Percentiles rank a stretch among this genome's conserved stretches.
Conservation (phyloP, 2,888 invertebrate species). For the Amphipyra tragopoginis region DNA sequence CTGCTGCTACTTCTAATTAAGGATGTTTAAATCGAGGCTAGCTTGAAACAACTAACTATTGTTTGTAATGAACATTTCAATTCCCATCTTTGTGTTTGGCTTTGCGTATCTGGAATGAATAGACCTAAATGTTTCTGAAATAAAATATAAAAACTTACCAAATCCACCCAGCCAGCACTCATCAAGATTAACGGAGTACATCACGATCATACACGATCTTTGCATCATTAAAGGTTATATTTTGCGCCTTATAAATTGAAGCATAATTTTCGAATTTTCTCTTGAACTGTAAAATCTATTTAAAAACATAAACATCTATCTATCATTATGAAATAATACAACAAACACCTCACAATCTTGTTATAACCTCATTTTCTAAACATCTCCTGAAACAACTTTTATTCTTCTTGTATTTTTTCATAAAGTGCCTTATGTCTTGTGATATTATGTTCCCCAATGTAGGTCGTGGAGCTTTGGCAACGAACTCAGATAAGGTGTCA, state of each 20-base stretch:
- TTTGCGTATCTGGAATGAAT: too few species aligned
- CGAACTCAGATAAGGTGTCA: slow-evolving; percentile 39
- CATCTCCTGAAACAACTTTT: not conserved
- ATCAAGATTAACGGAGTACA: too few species aligned
- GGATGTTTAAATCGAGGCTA: slow-evolving; percentile 11
- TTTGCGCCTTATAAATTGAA: too few species aligned
- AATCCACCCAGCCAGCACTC: not conserved
- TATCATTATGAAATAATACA: not conserved
- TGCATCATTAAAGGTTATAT: too few species aligned
- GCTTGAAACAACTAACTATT: not conserved
- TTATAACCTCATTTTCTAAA: slow-evolving; percentile 6
- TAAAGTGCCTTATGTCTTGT: slow-evolving; percentile 21
- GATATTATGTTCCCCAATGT: slow-evolving; percentile 38
- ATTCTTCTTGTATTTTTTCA: slow-evolving; percentile 19
- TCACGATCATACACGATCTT: too few species aligned
- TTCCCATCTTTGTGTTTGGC: not conserved
- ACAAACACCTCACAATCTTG: not conserved
- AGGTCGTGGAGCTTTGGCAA: slow-evolving; percentile 46
- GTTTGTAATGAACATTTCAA: not conserved
- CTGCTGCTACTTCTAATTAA: slow-evolving; percentile 16
- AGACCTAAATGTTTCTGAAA: too few species aligned
- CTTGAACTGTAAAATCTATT: too few species aligned
- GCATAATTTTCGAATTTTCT: too few species aligned
- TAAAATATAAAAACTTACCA: too few species aligned
- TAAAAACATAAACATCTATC: too few species aligned